Evolutionary conservation across 2,113 vertebrate genomes (phyloP), one percentile per base, ranked within the genome.

Genomic region (Patagioenas fasciata): DNA sequence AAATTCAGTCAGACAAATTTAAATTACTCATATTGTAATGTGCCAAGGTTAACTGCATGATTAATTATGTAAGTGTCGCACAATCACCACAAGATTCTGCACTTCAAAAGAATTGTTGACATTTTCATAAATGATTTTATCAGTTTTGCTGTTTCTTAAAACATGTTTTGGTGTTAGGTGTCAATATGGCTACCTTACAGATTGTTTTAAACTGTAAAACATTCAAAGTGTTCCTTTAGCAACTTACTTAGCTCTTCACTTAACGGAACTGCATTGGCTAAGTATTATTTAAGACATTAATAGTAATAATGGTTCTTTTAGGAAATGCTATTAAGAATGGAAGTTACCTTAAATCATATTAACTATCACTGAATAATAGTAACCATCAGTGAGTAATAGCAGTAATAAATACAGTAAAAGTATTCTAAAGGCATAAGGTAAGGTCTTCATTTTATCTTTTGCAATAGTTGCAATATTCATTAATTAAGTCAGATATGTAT

Each of bases 211-310:
- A 87, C 9, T 6, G 29, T 40, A 31, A 75, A 89, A 54, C 3
- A 48, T 57, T 70, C 38, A 71, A 85, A 91, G 18, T 1, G 5
- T 9, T 87, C 48, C 34, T 85, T 85, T 81, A 65, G 40, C 53
- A 84, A 28, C 34, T 64, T 58, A 44, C 19, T 78, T 18, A 89
- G 44, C 36, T 56, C 36, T 61, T 90, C 84, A 78, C 42, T 82
- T 91, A 81, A 88, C 21, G 80, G 69, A 93, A 81, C 29, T 57
- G 48, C 40, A 84, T 50, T 92, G 65, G 13, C 56, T 85, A 80
- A 96, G 56, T 69, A 85, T 91, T 96, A 78, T 93, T 96, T 86
- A 84, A 96, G 79, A 61, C 66, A 77, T 91, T 79, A 95, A 88
- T 78, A 86, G 62, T 53, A 87, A 85, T 93, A 71, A 85, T 48